Evolutionary conservation across 2,797 vertebrate species (phyloP).

Genomic region (Gymnocypris eckloni): DNA sequence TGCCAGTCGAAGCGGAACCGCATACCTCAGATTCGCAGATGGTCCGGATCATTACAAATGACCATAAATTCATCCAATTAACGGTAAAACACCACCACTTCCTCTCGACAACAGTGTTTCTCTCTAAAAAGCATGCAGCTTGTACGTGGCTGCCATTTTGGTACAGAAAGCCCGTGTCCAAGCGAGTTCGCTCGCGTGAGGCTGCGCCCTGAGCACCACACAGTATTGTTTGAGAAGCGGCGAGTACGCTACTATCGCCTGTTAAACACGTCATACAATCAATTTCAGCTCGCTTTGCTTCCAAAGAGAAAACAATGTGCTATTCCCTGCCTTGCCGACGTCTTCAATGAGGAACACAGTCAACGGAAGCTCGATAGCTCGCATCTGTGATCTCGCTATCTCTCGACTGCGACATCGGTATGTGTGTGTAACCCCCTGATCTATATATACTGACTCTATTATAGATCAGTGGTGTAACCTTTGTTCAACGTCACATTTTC

Average conservation of each 20-base stretch:
- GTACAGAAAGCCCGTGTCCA: slow-evolving; percentile 50
- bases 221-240: slow-evolving; percentile 41
- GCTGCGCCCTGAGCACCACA: slow-evolving; percentile 11
- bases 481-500: not conserved
- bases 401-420: slow-evolving; percentile 1
- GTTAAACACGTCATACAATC: not conserved
- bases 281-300: not conserved
- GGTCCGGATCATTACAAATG: not conserved
- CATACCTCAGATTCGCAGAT: slow-evolving; percentile 14
- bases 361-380: slow-evolving; percentile 31
- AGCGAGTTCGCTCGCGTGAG: slow-evolving; percentile 39
- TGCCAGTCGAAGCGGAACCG: slow-evolving; percentile 49
- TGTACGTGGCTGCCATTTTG: slow-evolving; percentile 63
- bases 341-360: slow-evolving; percentile 21
- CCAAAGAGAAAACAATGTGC: not conserved
- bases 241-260: not conserved
- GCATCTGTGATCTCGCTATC: slow-evolving; percentile 9
- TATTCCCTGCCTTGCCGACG: not conserved
- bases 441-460: too few species aligned
- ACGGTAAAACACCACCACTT: not conserved
- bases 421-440: not conserved
- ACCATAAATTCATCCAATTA: not conserved
- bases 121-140: slow-evolving; percentile 25
- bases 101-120: not conserved
- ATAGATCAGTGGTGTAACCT: not conserved